Evolutionary conservation across 2,888 invertebrate species (phyloP).

Genomic region (Imbricaverruca yamaguchii): DNA sequence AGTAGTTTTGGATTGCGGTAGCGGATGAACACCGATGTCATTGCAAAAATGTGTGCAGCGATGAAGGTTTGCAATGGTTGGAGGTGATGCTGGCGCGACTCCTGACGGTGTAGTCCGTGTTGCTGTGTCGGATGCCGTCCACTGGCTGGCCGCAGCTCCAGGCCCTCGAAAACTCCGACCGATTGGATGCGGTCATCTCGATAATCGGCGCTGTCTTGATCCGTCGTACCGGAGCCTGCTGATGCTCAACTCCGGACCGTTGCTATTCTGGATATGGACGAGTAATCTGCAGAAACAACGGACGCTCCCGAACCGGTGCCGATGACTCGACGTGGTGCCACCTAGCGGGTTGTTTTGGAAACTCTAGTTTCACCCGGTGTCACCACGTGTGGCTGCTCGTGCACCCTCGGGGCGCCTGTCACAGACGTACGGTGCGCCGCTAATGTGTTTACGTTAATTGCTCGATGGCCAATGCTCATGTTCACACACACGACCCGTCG

Average conservation of each 20-base stretch:
- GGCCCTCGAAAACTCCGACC: background rate
- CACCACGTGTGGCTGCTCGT: background rate
- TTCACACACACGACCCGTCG: background rate
- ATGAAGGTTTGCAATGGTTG: no score
- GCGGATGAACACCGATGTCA: no score
- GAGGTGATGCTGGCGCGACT: no score
- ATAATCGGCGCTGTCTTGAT: background rate
- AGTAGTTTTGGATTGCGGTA: no score
- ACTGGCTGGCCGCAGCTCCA: no score
- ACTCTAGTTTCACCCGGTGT: background rate
- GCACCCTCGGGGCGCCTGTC: background rate
- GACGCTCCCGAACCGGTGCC: no score
- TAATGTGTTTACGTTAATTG: background rate
- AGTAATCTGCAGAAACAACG: no score
- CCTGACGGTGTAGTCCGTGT: no score
- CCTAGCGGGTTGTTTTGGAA: background rate
- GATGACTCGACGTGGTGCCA: background rate
- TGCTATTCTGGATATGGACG: background rate
- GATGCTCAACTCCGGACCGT: background rate
- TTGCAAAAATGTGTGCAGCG: no score
- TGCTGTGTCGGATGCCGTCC: no score
- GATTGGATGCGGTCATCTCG: background rate
- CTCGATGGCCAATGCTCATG: background rate
- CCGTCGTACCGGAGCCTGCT: background rate
- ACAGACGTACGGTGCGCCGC: background rate